Conservation (phyloP, 2,113 vertebrate genomes). For the Aspiorhynchus laticeps region DNA sequence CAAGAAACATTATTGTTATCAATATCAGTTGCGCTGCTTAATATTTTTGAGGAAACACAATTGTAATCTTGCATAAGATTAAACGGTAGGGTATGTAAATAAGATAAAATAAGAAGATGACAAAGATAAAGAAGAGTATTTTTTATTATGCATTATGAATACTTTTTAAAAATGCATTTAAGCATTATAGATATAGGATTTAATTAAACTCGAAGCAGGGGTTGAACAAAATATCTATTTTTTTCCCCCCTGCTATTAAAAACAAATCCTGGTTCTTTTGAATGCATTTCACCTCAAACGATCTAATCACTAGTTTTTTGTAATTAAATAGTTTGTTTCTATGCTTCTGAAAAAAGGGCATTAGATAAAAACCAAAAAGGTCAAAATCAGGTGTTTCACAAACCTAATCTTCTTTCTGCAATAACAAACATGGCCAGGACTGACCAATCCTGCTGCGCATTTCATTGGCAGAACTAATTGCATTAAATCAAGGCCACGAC, state of each 20-base stretch:
- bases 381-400: not conserved
- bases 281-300: not conserved
- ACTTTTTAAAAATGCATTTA: not conserved
- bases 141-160: not conserved
- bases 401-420: not conserved
- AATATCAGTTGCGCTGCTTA: too few species aligned
- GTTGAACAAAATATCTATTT: too few species aligned
- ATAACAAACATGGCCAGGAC: not conserved
- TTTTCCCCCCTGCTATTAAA: not conserved
- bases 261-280: not conserved
- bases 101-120: too few species aligned
- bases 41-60: not conserved
- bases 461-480: conserved; percentile 18
- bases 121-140: too few species aligned
- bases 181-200: not conserved
- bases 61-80: too few species aligned
- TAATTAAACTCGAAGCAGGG: too few species aligned
- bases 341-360: not conserved
- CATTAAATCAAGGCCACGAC: conserved; percentile 15
- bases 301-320: too few species aligned
- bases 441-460: not conserved
- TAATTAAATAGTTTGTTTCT: not conserved
- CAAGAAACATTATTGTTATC: not conserved
- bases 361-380: not conserved
- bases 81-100: too few species aligned